Percentiles rank a stretch among this genome's conserved stretches.
These are phyloP conservation scores for Alviniconcha marisindica DNA, from an alignment of 1,140 invertebrate species.

Conservation along the genomic window DNA sequence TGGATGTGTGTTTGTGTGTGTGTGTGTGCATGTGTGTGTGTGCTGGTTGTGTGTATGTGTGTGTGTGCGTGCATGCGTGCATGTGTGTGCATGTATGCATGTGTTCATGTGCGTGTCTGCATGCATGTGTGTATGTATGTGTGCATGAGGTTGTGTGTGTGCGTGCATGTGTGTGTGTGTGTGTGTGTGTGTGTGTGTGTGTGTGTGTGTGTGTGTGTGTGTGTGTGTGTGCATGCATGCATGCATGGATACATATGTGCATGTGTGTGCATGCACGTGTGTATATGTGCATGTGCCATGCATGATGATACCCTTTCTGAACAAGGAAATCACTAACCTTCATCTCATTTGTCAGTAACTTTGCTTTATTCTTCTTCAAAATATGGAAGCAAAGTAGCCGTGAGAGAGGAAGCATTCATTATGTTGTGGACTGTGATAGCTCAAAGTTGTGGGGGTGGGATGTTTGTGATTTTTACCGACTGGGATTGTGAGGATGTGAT, in stretches of 20 bases:
- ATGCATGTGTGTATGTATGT: neutral
- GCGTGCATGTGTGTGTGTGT: neutral
- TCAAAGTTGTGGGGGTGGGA: no score
- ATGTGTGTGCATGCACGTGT: no score
- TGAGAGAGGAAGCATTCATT: no score
- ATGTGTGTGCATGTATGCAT: neutral
- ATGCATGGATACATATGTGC: neutral
- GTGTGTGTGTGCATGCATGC: neutral
- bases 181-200: neutral
- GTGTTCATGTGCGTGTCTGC: no score
- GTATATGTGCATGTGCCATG: conserved; percentile 7
- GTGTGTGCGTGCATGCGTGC: neutral
- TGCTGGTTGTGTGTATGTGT: neutral
- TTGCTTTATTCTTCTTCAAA: no score
- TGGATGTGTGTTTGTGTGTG: neutral
- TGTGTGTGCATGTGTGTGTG: neutral
- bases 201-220: neutral
- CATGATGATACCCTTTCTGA: no score
- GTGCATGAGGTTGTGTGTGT: neutral
- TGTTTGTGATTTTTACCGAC: no score
- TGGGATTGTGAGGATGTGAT: no score
- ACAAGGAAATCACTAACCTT: no score
- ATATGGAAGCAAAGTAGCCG: no score
- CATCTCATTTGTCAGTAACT: no score
- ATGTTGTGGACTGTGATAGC: no score